These are phyloP conservation scores for Nycticorax nycticorax DNA, from an alignment of 2,113 vertebrate genomes.

Conservation along the genomic window DNA sequence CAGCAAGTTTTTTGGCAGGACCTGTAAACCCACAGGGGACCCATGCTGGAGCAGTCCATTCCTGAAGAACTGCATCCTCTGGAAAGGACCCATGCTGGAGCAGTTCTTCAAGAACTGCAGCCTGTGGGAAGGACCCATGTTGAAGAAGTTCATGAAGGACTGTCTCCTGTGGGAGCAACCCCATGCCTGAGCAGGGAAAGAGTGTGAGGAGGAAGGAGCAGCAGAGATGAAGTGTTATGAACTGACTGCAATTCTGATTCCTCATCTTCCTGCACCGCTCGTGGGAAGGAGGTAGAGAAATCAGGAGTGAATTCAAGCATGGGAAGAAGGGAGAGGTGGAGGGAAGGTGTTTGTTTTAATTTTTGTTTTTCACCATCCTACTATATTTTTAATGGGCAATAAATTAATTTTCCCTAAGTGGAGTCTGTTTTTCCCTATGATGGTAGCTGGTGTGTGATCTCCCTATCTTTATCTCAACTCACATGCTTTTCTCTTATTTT, in stretches of 20 bases:
- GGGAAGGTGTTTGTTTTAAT: accelerated
- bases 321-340: accelerated
- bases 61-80: accelerated
- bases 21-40: accelerated
- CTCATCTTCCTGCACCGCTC: accelerated
- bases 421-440: neutral
- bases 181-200: neutral
- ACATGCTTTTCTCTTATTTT: neutral
- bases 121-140: accelerated
- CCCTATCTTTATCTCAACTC: neutral
- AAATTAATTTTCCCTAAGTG: neutral
- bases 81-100: neutral
- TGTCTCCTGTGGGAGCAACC: neutral
- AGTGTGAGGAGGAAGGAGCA: accelerated
- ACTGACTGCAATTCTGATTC: accelerated
- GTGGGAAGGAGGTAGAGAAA: neutral
- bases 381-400: neutral
- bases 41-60: accelerated
- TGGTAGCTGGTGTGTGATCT: neutral
- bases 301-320: accelerated
- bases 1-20: neutral
- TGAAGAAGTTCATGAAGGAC: neutral
- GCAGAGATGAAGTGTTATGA: neutral
- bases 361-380: neutral
- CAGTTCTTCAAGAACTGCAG: neutral